These are phyloP conservation scores for Apeira syringaria DNA, from an alignment of 2,888 invertebrate species.

Conservation along the genomic window DNA sequence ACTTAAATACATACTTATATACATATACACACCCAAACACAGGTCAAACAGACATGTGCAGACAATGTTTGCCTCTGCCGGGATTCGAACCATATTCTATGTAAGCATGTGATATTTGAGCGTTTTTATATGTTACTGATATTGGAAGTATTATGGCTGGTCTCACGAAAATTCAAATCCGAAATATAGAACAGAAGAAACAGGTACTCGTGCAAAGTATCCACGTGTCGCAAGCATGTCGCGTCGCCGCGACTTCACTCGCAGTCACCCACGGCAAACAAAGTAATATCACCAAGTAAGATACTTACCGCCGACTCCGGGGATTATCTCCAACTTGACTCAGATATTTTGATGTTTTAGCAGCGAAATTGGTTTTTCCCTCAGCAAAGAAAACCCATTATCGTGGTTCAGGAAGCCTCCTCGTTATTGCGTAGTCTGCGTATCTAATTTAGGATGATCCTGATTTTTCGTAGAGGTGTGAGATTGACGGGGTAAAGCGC, in stretches of 20 bases:
- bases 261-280: conserved; percentile 36
- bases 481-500: conserved; percentile 56
- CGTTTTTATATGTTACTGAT: too few relatives aligned
- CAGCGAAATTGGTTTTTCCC: conserved; percentile 69
- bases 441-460: conserved; percentile 73
- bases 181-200: too few relatives aligned
- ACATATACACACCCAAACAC: too few relatives aligned
- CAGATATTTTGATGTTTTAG: conserved; percentile 71
- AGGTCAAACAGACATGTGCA: too few relatives aligned
- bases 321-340: conserved; percentile 68
- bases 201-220: neutral
- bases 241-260: neutral
- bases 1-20: too few relatives aligned
- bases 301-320: conserved; percentile 53
- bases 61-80: too few relatives aligned
- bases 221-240: conserved; percentile 16
- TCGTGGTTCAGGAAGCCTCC: conserved; percentile 50
- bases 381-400: conserved; percentile 68
- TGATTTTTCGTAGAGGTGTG: conserved; percentile 61
- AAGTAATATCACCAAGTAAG: conserved; percentile 57
- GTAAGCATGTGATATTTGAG: too few relatives aligned
- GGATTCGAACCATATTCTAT: too few relatives aligned
- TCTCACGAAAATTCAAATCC: too few relatives aligned
- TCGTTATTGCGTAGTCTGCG: conserved; percentile 62
- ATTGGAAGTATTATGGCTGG: too few relatives aligned